These are phyloP conservation scores for Nothocercus julius DNA, from an alignment of 2,113 vertebrate genomes.

Conservation along the genomic window DNA sequence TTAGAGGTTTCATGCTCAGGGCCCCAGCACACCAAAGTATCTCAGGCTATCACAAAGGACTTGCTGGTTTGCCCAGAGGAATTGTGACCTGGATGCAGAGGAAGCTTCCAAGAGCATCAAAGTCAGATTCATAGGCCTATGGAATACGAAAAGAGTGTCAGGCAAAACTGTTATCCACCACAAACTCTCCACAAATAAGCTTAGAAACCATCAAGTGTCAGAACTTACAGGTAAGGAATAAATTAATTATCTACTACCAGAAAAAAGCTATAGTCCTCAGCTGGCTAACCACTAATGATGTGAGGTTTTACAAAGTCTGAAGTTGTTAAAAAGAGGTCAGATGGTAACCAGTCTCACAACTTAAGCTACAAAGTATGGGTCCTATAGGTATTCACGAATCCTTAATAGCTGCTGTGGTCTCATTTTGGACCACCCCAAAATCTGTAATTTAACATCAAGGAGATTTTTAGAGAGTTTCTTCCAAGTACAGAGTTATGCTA, in stretches of 20 bases:
- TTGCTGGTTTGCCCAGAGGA: not conserved
- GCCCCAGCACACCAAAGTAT: not conserved
- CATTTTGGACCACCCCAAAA: not conserved
- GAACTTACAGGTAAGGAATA: not conserved
- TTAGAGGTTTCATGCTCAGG: not conserved
- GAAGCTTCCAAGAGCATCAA: not conserved
- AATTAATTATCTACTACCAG: not conserved
- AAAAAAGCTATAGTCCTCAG: not conserved
- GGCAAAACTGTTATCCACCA: not conserved
- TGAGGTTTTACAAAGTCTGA: not conserved
- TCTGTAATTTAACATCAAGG: not conserved
- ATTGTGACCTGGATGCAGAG: not conserved
- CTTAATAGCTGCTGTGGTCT: not conserved
- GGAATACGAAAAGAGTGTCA: not conserved
- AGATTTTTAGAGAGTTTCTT: not conserved
- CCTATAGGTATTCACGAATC: not conserved
- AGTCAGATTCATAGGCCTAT: not conserved
- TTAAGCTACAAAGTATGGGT: not conserved
- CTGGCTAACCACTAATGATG: not conserved
- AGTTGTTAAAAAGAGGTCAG: not conserved
- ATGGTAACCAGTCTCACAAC: not conserved
- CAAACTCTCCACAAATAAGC: not conserved
- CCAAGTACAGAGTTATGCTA: not conserved
- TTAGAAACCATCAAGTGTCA: not conserved
- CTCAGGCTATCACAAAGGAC: not conserved